These are phyloP conservation scores for Anisognathus igniventris DNA, from an alignment of 2,797 vertebrate species.

Conservation along the genomic window DNA sequence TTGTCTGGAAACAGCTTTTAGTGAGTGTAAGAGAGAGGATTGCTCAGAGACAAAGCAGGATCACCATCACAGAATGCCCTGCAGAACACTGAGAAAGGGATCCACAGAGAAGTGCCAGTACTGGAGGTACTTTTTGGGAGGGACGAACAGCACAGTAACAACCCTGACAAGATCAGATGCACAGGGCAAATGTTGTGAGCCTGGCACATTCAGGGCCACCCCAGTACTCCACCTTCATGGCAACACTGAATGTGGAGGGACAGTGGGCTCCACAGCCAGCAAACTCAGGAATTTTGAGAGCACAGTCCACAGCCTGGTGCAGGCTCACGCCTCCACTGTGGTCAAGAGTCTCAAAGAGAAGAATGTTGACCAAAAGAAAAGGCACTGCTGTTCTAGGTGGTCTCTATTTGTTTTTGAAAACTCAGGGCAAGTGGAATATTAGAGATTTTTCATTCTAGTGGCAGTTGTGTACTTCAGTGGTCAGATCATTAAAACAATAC, in stretches of 20 bases:
- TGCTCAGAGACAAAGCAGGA: neutral
- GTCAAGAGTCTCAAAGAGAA: neutral
- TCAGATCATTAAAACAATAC: neutral
- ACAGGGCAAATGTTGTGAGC: neutral
- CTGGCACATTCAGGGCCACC: neutral
- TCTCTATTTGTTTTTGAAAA: neutral
- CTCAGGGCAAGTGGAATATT: neutral
- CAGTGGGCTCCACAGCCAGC: neutral
- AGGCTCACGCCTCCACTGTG: fast-evolving
- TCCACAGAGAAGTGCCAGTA: neutral
- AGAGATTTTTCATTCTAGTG: neutral
- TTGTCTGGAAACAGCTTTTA: neutral
- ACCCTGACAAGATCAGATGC: neutral
- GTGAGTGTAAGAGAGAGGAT: neutral
- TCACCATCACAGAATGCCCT: neutral
- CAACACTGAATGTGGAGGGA: neutral
- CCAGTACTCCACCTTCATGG: neutral
- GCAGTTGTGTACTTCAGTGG: neutral
- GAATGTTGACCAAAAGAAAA: neutral
- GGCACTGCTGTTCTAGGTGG: neutral
- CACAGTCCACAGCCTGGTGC: fast-evolving
- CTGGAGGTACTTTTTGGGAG: neutral
- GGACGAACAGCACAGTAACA: fast-evolving
- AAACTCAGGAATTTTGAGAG: neutral
- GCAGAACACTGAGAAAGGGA: neutral